These are phyloP conservation scores for Ailuropoda melanoleuca DNA, from an alignment of 2,113 vertebrate species.

Conservation along the genomic window DNA sequence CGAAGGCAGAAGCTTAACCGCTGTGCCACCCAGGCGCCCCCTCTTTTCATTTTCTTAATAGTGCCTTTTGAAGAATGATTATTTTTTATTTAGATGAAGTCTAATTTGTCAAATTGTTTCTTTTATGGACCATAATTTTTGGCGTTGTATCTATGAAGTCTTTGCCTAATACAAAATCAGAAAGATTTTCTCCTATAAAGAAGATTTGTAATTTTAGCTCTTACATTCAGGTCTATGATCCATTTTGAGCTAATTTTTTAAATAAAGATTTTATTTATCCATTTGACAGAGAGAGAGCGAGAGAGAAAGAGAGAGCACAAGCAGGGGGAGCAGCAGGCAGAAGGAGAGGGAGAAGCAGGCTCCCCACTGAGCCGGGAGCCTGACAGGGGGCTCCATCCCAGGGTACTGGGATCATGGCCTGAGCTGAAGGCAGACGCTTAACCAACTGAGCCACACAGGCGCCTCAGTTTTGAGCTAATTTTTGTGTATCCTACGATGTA, in stretches of 20 bases:
- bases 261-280: not conserved
- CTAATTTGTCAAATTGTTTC: not conserved
- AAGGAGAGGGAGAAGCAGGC: not conserved
- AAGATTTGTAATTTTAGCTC: not conserved
- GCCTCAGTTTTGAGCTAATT: not conserved
- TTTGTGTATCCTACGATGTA: not conserved
- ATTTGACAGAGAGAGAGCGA: not conserved
- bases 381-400: not conserved
- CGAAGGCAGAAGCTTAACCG: too few relatives aligned
- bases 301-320: too few relatives aligned
- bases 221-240: not conserved
- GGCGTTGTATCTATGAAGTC: not conserved
- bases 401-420: not conserved
- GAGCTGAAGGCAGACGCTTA: not conserved
- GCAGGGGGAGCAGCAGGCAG: too few relatives aligned
- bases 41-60: slow-evolving; percentile 34
- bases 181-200: not conserved
- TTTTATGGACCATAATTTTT: not conserved
- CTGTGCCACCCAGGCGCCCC: too few relatives aligned
- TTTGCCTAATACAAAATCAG: not conserved
- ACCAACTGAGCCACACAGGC: not conserved
- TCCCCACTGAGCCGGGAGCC: not conserved
- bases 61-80: not conserved
- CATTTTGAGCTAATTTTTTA: not conserved
- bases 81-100: not conserved